phyloP scores from a whole-genome alignment of 2,113 vertebrate genomes.

The Heterotis niloticus region DNA sequence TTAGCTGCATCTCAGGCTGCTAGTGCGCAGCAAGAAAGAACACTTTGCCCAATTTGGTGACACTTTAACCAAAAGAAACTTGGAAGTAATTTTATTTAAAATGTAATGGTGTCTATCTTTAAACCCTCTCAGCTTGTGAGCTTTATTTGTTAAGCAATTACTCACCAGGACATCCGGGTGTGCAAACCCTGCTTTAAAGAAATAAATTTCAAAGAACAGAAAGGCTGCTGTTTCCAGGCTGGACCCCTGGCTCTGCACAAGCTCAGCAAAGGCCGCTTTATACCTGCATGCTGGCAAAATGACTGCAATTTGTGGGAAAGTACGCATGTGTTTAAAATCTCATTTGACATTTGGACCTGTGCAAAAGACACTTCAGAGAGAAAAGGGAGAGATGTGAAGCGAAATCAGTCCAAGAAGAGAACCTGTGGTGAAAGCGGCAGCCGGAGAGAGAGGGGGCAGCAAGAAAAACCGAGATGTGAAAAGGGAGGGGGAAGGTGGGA shows the following conservation, averaged over 20 bases:
- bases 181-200: neutral
- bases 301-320: constrained; percentile 49
- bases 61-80: neutral
- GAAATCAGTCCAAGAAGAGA: constrained; percentile 26
- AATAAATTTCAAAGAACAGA: neutral
- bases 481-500: neutral
- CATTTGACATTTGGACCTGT: constrained; percentile 57
- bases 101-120: neutral
- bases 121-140: neutral
- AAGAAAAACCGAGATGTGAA: neutral
- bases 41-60: neutral
- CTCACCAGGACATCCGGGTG: neutral
- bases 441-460: neutral
- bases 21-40: neutral
- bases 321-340: constrained; percentile 58
- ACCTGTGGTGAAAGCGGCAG: constrained; percentile 17
- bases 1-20: neutral
- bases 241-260: constrained; percentile 1
- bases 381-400: neutral
- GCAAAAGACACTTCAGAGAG: constrained; percentile 36
- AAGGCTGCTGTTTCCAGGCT: neutral
- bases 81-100: neutral
- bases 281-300: constrained; percentile 56
- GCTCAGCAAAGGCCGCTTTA: constrained; percentile 49
- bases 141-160: constrained; percentile 16